phyloP scores from a whole-genome alignment of 1,140 invertebrate species.

The Macrocentrus cingulum region DNA sequence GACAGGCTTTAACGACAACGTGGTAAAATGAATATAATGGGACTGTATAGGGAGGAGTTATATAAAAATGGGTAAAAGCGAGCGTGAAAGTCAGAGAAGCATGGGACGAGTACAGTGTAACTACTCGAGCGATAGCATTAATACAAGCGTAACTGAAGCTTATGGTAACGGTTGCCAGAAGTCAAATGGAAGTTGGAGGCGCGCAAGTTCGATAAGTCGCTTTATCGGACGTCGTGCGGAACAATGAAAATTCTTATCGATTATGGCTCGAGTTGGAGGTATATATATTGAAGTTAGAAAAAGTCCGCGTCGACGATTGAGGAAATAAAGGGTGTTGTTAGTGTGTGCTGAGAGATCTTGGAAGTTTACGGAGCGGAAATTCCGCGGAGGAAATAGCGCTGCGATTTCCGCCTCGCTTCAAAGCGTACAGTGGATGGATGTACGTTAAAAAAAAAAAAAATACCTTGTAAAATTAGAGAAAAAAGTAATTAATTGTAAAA shows the following conservation, averaged over 20 bases:
- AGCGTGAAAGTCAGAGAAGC: background rate
- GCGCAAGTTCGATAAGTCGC: constrained; percentile 3
- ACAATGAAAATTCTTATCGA: constrained; percentile 26
- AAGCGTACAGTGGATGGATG: background rate
- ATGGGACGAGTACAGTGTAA: background rate
- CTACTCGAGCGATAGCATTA: constrained; percentile 16
- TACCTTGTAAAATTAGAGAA: background rate
- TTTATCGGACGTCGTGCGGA: constrained; percentile 11
- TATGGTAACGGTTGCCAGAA: constrained; percentile 22
- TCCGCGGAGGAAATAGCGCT: constrained; percentile 10
- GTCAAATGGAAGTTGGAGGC: background rate
- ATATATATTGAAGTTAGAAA: too few species aligned
- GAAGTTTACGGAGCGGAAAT: constrained; percentile 22
- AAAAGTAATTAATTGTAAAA: constrained; percentile 2
- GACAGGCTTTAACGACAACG: constrained; percentile 2
- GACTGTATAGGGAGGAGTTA: too few species aligned
- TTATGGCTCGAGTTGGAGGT: constrained; percentile 13
- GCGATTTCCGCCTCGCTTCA: constrained; percentile 12
- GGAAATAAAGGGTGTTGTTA: background rate
- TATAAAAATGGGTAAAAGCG: background rate
- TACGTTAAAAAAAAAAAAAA: constrained; percentile 7
- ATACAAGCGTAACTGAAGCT: constrained; percentile 27
- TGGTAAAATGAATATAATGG: constrained; percentile 17
- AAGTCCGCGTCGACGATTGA: too few species aligned
- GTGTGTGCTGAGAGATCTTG: constrained; percentile 2